Evolutionary conservation across 2,797 vertebrate species (phyloP), one percentile per base, ranked within the genome.

Genomic region (Brachymystax lenok): DNA sequence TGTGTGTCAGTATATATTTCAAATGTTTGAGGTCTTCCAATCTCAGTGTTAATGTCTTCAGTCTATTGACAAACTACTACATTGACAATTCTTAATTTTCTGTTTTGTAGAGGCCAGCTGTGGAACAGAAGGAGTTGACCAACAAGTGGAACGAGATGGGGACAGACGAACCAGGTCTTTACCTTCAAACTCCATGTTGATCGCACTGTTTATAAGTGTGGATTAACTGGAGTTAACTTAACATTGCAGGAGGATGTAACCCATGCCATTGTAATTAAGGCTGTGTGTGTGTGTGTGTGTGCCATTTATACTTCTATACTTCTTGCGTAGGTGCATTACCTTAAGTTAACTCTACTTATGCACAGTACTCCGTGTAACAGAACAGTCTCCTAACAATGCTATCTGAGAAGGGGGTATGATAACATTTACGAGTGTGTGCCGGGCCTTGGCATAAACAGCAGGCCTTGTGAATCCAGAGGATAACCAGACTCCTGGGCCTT

Each of bases 111-210:
- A 96, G 98, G 82, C 94, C 97, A 3, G 77, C 86, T 72, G 89
- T 61, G 74, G 97, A 99, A 88, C 98, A 99, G 93, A 97, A 96
- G 92, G 97, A 99, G 81, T 93, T 98, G 72, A 90, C 95, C 80
- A 96, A 91, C 94, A 99, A 99, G 85, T 99, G 98, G 98, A 99
- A 97, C 87, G 98, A 99, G 95, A 99, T 99, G 97, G 97, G 98
- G 88, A 97, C 98, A 0, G 98, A 99, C 83, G 98, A 99, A 87
- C 96, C 97, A 95, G 98, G 98, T 99, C 92, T 90, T 12, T 0
- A 78, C 77, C 87, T 77, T 1, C 74, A 84, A 76, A 54, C 72
- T 80, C 40, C 19, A 56, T 8, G 27, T n/a, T 33, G 35, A 40
- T n/a, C 17, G n/a, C 33, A 33, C 66, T 8, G 66, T 68, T 68